Evolutionary conservation across 2,113 vertebrate species (phyloP), one percentile per base, ranked within the genome.

Genomic region (Falcunculus frontatus): DNA sequence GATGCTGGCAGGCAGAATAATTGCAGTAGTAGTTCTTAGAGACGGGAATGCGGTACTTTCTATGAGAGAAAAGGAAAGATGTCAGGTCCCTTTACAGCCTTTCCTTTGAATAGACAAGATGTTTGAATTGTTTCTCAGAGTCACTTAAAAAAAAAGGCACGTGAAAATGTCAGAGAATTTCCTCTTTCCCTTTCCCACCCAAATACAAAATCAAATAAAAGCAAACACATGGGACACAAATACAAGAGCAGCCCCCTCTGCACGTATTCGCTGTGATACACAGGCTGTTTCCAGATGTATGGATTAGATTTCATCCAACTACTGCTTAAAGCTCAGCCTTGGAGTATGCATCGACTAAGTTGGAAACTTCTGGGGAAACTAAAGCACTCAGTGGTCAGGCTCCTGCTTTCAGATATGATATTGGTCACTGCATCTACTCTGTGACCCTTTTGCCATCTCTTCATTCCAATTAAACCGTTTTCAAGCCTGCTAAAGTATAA

Each of bases 131-230:
- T 90, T 96, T 95, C 90, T 96, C 85, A 93, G 89, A 95, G 70
- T 74, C 70, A 70, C 37, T 82, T 68, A 59, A 89, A 91, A 95
- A 69, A 95, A 90, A 87, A 94, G 47, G 74, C 91, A 89, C 91
- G 94, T 96, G 93, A 96, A 96, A 96, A 96, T 96, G 95, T 94
- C 82, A 93, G 84, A 73, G 90, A 93, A 93, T 95, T 97, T 95
- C 92, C 90, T 97, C 67, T 94, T 94, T 90, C 27, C 63, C 42
- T 90, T 95, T 97, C 91, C 87, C 93, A 96, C 90, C 92, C 95
- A 95, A 93, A 96, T 90, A 84, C 90, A 96, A 95, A 97, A 95
- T 94, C 91, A 96, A 96, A 94, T 95, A 94, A 97, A 95, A 96
- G 84, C 84, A 93, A 96, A 97, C 95, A 97, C 87, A 93, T 96